Base-by-base conservation (phyloP, 2,113 vertebrate genomes). In the Aepyceros melampus region DNA sequence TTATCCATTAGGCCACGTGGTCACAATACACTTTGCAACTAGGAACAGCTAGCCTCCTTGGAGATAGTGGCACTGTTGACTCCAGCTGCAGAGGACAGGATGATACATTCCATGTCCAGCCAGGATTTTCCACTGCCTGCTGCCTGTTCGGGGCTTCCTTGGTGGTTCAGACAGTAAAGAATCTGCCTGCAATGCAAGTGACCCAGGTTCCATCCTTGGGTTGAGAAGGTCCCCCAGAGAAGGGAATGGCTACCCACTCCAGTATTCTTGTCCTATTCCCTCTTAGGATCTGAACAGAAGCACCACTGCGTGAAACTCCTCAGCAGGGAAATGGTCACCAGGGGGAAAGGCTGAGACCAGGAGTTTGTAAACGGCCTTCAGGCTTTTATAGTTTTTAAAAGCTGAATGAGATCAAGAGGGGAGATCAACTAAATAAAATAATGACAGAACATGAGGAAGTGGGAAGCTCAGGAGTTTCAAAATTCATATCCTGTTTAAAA, bases 401-500 rank as follows among this genome's bases (percentile, higher is more conserved):
- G 25, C 55, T 43, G 19, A 56, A 27, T 40, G n/a, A 62, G 17
- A 21, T 53, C 12, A 71, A 78, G 19, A 45, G 33, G 16, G 36
- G n/a, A 96, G 89, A 87, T 67, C 14, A 45, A 10, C 47, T 81
- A 60, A 76, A 91, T 62, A 88, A 85, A 82, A 97, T 79, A 89
- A 43, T 25, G 19, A 36, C 76, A 90, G 79, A 74, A 51, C n/a
- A 23, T 16, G 33, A 85, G 64, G 55, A 40, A 19, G 1, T 3
- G 25, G 82, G 60, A 82, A 58, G 49, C 36, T 58, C 78, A 81
- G 71, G 49, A 89, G 56, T 93, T 91, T 87, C 71, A 87, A 95
- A 96, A 98, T 60, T 56, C 84, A 82, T 40, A 71, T 97, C 60
- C 92, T 95, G 36, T 87, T 78, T 87, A 62, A 94, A 95, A 85